These are phyloP conservation scores for Pimephales promelas DNA, from an alignment of 2,113 vertebrate genomes.

Conservation along the genomic window DNA sequence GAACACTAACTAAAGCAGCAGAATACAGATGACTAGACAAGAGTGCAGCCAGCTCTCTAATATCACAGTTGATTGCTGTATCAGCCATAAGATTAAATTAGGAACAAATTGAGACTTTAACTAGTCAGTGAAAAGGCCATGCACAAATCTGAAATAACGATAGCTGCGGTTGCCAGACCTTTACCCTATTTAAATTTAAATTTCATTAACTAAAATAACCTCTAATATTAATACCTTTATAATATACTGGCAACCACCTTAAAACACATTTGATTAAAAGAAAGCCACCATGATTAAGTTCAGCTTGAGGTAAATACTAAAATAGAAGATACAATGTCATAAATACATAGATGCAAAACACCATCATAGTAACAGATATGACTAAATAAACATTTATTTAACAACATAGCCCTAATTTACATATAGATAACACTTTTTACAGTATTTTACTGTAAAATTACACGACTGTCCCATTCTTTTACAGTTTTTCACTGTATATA, in stretches of 20 bases:
- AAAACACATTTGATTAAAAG: not conserved
- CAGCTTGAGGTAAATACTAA: not conserved
- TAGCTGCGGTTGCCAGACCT: not conserved
- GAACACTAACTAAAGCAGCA: conserved; percentile 3
- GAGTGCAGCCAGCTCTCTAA: not conserved
- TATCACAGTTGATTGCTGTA: not conserved
- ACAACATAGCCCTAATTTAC: too few relatives aligned
- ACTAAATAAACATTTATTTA: too few relatives aligned
- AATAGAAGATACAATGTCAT: not conserved
- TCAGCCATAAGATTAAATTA: not conserved
- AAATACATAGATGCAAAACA: not conserved
- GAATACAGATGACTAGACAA: conserved; percentile 8
- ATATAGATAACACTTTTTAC: not conserved
- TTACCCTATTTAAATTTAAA: not conserved
- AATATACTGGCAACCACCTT: not conserved
- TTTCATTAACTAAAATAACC: not conserved
- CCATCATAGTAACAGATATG: not conserved
- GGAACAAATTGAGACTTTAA: not conserved
- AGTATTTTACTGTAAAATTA: not conserved
- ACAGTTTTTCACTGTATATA: not conserved
- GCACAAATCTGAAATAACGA: not conserved
- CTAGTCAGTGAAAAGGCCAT: not conserved
- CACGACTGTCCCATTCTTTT: not conserved
- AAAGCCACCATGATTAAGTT: not conserved
- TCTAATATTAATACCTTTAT: not conserved